phyloP scores from a whole-genome alignment of 2,797 vertebrate species.

The Pipistrellus kuhlii region DNA sequence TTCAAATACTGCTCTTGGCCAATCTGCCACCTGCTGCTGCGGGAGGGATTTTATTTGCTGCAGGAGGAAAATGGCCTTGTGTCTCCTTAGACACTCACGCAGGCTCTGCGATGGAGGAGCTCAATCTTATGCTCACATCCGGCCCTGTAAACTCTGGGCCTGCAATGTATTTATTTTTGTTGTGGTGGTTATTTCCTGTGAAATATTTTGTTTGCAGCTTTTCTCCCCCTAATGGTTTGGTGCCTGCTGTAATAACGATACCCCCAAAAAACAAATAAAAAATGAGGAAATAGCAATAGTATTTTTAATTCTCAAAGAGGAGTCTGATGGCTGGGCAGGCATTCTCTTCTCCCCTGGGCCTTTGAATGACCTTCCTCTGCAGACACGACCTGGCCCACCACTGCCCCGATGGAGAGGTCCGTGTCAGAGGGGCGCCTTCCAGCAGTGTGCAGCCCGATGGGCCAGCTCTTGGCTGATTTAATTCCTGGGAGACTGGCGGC shows the following conservation, averaged over 20 bases:
- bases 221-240: neutral
- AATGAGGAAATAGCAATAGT: neutral
- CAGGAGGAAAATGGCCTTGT: neutral
- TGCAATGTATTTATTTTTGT: constrained; percentile 39
- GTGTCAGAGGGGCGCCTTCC: neutral
- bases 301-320: constrained; percentile 64
- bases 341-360: neutral
- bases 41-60: neutral
- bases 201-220: neutral
- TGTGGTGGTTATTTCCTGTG: constrained; percentile 44
- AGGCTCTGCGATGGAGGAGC: neutral
- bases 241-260: constrained; percentile 56
- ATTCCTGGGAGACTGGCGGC: constrained; percentile 4
- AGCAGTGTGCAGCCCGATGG: neutral
- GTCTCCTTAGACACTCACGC: neutral
- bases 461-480: constrained; percentile 47
- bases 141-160: neutral
- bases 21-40: neutral
- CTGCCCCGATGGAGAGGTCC: constrained; percentile 60
- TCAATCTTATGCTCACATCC: neutral
- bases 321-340: constrained; percentile 26
- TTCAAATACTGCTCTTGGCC: neutral
- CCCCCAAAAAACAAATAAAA: neutral
- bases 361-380: constrained; percentile 75
- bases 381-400: constrained; percentile 57